Base-by-base conservation (phyloP, 2,888 invertebrate species). In the Aspidiotus destructor region DNA sequence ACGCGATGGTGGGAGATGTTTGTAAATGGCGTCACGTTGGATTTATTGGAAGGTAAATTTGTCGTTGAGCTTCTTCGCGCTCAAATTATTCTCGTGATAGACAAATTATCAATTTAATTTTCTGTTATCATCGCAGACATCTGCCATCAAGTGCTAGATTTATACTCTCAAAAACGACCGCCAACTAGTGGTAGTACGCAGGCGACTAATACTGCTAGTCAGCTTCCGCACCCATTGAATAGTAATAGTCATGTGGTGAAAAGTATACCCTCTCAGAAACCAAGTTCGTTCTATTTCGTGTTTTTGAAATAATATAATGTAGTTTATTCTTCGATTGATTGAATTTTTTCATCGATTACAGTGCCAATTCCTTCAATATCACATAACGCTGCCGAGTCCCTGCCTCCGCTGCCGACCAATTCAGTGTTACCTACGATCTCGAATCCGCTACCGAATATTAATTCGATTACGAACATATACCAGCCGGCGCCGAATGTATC, bases 1-100 rank as follows among this genome's bases (percentile, higher is more conserved):
- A 81, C 83, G 6, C 83, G 90, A 41, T 99, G 99, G 99, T 99
- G 97, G 97, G 97, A 98, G 75, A 90, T 92, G 87, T 95, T 95
- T 77, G 92, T 98, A 0, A 92, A 94, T 75, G 95, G 95, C 75
- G 88, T 98, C 42, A 90, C 92, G 1, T 89, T 92, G 84, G 93
- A 95, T 74, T 81, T 97, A 67, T 80, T 99, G 55, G 98, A 99
- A 80, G 84, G 85, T 84, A 41, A 55, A 15, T 64, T 55, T 15
- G 11, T 15, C 41, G 10, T 55, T 55, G 7, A 11, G 10, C 41
- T 16, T 10, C 3, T 16, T 55, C 15, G 17, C 7, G 60, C 41
- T 13, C 7, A 40, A 6, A 40, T 40, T 60, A 40, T 28, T 40
- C 40, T 60, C 60, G 10, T 15, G 44, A 61, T 17, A 1, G n/a